Evolutionary conservation across 2,888 invertebrate genomes (phyloP), one percentile per base, ranked within the genome.

Genomic region (Mellilla xanthometata): DNA sequence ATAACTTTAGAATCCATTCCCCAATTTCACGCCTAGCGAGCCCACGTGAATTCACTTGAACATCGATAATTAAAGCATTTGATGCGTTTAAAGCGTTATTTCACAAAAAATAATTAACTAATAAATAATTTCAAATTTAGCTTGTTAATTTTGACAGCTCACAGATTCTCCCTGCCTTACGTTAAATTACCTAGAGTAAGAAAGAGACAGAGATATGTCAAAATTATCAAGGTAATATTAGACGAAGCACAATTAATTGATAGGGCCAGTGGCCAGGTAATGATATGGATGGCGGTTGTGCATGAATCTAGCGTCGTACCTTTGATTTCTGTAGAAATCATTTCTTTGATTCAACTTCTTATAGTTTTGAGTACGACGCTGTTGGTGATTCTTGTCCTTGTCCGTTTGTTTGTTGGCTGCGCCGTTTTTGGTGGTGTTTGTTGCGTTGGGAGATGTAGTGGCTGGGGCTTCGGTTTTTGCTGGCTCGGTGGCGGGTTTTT

Each of bases 261-360:
- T 90, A 24, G 90, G 85, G n/a, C 89, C 88, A 0, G 89, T 86
- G 6, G 89, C 87, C 34, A 90, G 57, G 45, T 89, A 90, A 49
- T 81, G 80, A 43, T 87, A 89, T 1, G 88, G 88, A 32, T 82
- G 82, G 40, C 89, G 55, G 45, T 73, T 81, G 1, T 79, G 81
- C 68, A 82, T 81, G 33, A 89, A 87, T 30, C 88, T 54, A 6
- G 62, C 72, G 39, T 88, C 88, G 43, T 87, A 88, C 79, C 88
- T 81, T 50, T 82, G 82, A 49, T 84, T 85, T 32, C 83, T 79
- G 49, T 82, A 88, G 71, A 82, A 84, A 30, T 87, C 85, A 49
- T 74, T 75, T 2, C 77, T 63, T 35, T 81, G 76, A 11, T 82
- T 74, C 6, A 84, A 54, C 31, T 85, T 86, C 46, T 82, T 72